phyloP scores from a whole-genome alignment of 2,797 vertebrate genomes.

The Xiphophorus birchmanni region DNA sequence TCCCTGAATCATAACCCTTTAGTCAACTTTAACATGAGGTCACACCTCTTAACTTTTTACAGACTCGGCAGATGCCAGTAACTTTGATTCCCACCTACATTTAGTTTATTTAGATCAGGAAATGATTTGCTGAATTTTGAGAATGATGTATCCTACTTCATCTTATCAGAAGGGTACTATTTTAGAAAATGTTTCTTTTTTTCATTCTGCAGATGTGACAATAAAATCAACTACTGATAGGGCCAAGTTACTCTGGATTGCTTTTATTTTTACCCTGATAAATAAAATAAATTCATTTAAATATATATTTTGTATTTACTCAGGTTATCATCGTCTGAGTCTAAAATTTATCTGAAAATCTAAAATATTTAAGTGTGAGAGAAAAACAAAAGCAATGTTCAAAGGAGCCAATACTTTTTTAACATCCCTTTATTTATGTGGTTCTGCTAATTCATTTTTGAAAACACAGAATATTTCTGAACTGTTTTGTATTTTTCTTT shows the following conservation, averaged over 20 bases:
- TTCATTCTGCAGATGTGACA: neutral
- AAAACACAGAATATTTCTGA: neutral
- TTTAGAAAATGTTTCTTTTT: neutral
- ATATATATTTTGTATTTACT: neutral
- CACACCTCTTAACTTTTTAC: too few species aligned
- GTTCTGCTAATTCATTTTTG: neutral
- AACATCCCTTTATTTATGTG: neutral
- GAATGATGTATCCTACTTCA: neutral
- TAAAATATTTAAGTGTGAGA: neutral
- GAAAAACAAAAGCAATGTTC: neutral
- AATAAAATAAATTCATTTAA: neutral
- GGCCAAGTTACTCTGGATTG: neutral
- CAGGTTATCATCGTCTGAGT: neutral
- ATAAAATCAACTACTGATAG: neutral
- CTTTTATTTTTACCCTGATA: neutral
- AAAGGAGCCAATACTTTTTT: neutral
- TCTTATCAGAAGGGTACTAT: neutral
- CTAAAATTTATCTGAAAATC: neutral
- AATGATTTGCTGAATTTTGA: neutral
- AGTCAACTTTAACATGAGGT: neutral
- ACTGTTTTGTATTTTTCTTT: neutral
- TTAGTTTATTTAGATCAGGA: neutral
- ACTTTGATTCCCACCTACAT: neutral
- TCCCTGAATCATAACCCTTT: neutral
- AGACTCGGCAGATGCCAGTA: neutral